These are phyloP conservation scores for Trichonephila clavipes DNA, from an alignment of 1,140 invertebrate species.

Conservation along the genomic window DNA sequence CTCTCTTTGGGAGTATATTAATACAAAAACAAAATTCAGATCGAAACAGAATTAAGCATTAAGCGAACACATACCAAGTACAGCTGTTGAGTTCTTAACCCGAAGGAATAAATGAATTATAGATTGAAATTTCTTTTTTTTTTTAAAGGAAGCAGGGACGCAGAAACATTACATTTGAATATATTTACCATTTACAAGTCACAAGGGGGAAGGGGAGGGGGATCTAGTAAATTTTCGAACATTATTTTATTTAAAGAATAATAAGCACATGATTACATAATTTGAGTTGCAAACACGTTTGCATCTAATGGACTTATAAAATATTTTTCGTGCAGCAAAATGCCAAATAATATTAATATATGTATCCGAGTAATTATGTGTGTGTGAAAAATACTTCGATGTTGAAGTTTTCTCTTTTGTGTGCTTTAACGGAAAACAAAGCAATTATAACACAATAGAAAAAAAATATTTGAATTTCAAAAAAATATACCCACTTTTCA, in stretches of 20 bases:
- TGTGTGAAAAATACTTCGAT: neutral
- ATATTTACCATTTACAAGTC: neutral
- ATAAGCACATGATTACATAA: neutral
- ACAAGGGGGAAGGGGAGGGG: neutral
- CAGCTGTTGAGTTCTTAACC: conserved; percentile 28
- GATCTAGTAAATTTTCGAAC: neutral
- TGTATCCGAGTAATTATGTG: neutral
- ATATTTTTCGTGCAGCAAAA: neutral
- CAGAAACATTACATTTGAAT: conserved; percentile 10
- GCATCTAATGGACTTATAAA: neutral
- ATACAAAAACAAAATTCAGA: conserved; percentile 28
- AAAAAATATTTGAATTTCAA: too few relatives aligned
- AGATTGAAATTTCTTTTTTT: conserved; percentile 5
- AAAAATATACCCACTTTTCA: too few relatives aligned
- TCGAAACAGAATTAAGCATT: neutral
- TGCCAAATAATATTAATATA: neutral
- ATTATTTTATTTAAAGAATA: neutral
- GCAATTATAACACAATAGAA: too few relatives aligned
- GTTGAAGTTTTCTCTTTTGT: too few relatives aligned
- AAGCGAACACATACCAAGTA: neutral
- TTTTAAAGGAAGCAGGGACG: neutral
- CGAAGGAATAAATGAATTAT: conserved; percentile 28
- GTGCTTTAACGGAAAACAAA: too few relatives aligned
- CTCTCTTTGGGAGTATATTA: neutral
- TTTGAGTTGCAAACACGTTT: neutral